These are phyloP conservation scores for Lycaena phlaeas DNA, from an alignment of 2,888 invertebrate species.

Conservation along the genomic window DNA sequence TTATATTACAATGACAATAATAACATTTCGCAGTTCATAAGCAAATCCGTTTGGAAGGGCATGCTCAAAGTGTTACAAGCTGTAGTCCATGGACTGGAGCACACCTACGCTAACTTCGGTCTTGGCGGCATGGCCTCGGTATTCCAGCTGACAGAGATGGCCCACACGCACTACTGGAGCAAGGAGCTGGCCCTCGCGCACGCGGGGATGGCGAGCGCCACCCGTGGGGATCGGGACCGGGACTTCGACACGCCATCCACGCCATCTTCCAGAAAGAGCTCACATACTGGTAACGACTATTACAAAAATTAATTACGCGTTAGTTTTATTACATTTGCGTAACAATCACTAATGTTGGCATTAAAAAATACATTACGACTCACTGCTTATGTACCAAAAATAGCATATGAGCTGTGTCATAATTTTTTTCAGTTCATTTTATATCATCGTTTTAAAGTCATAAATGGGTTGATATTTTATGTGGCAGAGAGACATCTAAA, in stretches of 20 bases:
- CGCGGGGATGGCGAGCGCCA: slow-evolving; percentile 58
- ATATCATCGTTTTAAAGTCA: too few species aligned
- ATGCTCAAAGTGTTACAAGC: slow-evolving; percentile 94
- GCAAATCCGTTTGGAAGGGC: slow-evolving; percentile 95
- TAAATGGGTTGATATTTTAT: too few species aligned
- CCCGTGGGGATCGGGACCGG: slow-evolving; percentile 41
- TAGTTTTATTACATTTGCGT: too few species aligned
- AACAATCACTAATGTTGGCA: too few species aligned
- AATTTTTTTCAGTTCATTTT: too few species aligned
- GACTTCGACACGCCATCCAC: slow-evolving; percentile 49
- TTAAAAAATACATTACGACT: too few species aligned
- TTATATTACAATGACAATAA: not conserved
- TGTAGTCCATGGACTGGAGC: slow-evolving; percentile 91
- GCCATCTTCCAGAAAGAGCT: slow-evolving; percentile 78
- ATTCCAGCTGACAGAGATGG: slow-evolving; percentile 97
- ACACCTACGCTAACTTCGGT: slow-evolving; percentile 93
- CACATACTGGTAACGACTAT: slow-evolving; percentile 70
- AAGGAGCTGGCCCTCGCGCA: slow-evolving; percentile 82
- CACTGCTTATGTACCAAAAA: too few species aligned
- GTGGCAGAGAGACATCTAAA: too few species aligned
- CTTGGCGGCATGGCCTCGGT: slow-evolving; percentile 98
- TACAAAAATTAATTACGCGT: too few species aligned
- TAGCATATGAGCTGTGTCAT: too few species aligned
- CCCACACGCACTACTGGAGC: slow-evolving; percentile 98
- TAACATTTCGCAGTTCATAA: slow-evolving; percentile 79